Evolutionary conservation across 1,140 invertebrate species (phyloP), one percentile per base, ranked within the genome.

Genomic region (Adoxophyes honmai): DNA sequence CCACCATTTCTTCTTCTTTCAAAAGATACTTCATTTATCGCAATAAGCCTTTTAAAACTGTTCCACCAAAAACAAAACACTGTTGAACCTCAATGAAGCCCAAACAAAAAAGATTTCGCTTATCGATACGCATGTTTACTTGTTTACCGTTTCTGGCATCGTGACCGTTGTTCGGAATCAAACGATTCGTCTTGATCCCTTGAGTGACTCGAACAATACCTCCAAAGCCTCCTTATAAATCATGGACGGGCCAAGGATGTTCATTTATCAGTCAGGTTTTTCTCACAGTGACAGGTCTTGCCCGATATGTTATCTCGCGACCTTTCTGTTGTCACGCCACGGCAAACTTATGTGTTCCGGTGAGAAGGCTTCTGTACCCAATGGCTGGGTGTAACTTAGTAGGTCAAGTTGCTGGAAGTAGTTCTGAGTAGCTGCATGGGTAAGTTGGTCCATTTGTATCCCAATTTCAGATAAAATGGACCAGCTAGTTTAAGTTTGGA

Each of bases 231-330:
- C 21, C 42, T 33, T 48, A 48, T 48, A 48, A 48, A 48, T 48
- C 42, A 48, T 48, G 42, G 42, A 48, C 39, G 4, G 39, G 39
- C 15, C 42, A 48, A 28, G 18, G 18, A 13, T 28, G 42, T 48
- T 48, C 42, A 48, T 48, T 48, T 48, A 48, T 48, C 42, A 48
- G n/a, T 18, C 42, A 48, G 42, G 42, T 48, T 48, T 48, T 48
- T 48, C 42, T 48, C 42, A 44, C 15, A 48, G 16, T 21, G 42
- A 48, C 42, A 48, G 42, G 21, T 28, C 21, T 28, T 48, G 9
- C 21, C 18, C 42, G 42, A 48, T 48, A 48, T n/a, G 16, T 48
- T 48, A 48, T 48, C 42, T 48, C 11, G 42, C 21, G 42, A 48
- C 42, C 42, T 48, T 48, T 48, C 42, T 28, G 42, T 48, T 18